phyloP scores from a whole-genome alignment of 2,113 vertebrate genomes.

The Nettapus auritus region DNA sequence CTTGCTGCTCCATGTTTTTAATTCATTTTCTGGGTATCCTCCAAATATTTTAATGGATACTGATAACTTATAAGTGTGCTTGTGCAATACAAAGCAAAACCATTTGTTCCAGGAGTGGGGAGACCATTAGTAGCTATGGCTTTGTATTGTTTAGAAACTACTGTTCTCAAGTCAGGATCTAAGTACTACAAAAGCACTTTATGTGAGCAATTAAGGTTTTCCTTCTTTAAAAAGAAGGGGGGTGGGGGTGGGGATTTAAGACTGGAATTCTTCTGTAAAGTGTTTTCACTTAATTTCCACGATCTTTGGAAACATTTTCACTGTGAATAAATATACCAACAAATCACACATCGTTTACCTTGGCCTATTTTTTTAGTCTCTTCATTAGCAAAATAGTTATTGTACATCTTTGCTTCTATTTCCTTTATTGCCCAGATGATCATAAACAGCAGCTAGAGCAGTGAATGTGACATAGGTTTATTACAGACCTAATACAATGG shows the following conservation, averaged over 20 bases:
- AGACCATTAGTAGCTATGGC: not conserved
- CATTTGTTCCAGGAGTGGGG: not conserved
- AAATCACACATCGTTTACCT: not conserved
- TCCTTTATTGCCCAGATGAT: not conserved
- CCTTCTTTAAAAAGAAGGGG: not conserved
- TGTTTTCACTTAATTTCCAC: not conserved
- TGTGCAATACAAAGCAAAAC: not conserved
- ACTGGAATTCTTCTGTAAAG: not conserved
- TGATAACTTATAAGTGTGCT: not conserved
- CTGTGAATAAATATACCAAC: not conserved
- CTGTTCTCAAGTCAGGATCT: not conserved
- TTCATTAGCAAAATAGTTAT: not conserved
- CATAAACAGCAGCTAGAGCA: not conserved
- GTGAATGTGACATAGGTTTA: accelerated
- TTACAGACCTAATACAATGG: not conserved
- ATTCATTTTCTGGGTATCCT: not conserved
- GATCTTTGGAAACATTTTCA: not conserved
- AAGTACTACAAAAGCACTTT: not conserved
- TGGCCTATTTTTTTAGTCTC: not conserved
- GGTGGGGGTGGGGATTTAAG: not conserved
- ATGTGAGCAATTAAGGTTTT: not conserved
- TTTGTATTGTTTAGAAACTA: not conserved
- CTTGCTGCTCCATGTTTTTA: not conserved
- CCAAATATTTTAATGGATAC: not conserved
- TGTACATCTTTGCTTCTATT: not conserved